Conservation (phyloP, 2,113 vertebrate species). For the Centropus unirufus region DNA sequence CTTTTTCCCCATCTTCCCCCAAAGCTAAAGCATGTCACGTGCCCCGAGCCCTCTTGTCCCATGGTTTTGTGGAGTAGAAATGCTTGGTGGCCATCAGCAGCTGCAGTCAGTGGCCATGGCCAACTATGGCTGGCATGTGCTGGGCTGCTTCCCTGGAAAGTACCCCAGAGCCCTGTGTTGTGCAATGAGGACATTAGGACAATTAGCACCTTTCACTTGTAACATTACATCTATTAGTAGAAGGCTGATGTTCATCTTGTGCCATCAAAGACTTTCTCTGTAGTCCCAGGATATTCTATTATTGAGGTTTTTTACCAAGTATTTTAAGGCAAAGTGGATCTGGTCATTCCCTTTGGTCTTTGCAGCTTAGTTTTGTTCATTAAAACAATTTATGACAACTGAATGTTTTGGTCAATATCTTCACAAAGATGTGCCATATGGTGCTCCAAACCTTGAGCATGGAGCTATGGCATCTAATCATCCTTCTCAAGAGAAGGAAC, state of each 20-base stretch:
- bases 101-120: not conserved
- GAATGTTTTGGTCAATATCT: not conserved
- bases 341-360: not conserved
- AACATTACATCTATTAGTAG: rapidly evolving
- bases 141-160: not conserved
- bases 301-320: not conserved
- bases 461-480: not conserved
- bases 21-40: not conserved
- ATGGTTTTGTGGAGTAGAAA: not conserved
- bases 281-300: rapidly evolving
- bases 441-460: rapidly evolving
- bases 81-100: not conserved
- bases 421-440: not conserved
- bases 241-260: not conserved
- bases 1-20: not conserved
- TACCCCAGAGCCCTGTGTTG: rapidly evolving
- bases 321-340: not conserved
- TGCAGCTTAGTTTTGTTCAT: not conserved
- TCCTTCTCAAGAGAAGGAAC: not conserved
- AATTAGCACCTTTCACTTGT: not conserved
- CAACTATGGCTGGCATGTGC: not conserved
- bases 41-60: not conserved
- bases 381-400: not conserved
- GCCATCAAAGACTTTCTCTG: not conserved
- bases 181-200: not conserved